Evolutionary conservation across 2,797 vertebrate genomes (phyloP), one percentile per base, ranked within the genome.

Genomic region (Sarcoramphus papa): DNA sequence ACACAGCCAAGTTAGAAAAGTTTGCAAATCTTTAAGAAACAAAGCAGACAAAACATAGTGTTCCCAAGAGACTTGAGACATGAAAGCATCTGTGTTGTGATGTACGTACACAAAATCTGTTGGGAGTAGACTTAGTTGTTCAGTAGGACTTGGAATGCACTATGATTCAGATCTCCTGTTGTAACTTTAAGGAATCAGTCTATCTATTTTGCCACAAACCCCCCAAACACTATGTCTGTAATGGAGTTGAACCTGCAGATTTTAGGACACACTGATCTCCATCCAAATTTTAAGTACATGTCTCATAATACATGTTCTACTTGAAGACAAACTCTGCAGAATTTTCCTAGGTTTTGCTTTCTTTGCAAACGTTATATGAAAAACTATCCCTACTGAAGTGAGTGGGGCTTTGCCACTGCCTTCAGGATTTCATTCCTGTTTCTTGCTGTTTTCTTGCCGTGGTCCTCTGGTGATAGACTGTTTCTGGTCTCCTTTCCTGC

Each of bases 21-120:
- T 96, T 96, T 96, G 88, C 86, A 93, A 87, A 96, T 89, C 63
- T 10, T 95, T 93, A 92, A 95, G 94, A 94, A 96, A 93, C 35
- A 85, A 76, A 94, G 63, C 92, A 95, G 90, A 92, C 67, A 95
- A 93, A 96, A 96, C 70, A 89, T 76, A 68, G 72, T 57, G 48
- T 89, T 95, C 88, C 63, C 86, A 77, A 91, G 92, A 92, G 74
- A 79, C 43, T 9, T 22, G 56, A 93, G 88, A 95, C 83, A 87
- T 95, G 67, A 95, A 94, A 97, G 92, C 53, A 87, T 93, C 88
- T 91, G 56, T 82, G 74, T 77, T 82, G 64, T 85, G 86, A 92
- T 57, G 70, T 92, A 83, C 7, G 0, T 77, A 85, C 53, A 85
- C 60, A 92, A 90, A 95, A 77, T 95, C 90, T 87, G 80, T 89